Conservation (phyloP, 2,888 invertebrate genomes). For the Dioctria linearis region DNA sequence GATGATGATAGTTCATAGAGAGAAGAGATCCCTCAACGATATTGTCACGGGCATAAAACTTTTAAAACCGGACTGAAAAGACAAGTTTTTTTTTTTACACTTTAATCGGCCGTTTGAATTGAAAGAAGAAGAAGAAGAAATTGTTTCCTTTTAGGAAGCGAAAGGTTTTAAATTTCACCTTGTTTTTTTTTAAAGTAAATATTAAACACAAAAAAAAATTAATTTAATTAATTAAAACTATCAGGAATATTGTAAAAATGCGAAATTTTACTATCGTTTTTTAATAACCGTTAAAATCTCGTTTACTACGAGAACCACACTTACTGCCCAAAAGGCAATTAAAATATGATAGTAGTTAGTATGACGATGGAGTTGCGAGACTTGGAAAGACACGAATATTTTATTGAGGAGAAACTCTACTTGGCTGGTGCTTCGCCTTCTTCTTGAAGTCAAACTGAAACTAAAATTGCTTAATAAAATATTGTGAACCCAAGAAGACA, state of each 20-base stretch:
- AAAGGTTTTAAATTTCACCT: conserved; percentile 2
- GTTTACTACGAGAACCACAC: no score
- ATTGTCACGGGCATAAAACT: conserved; percentile 20
- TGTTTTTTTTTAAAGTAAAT: no score
- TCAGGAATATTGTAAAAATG: no score
- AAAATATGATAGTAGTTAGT: neutral
- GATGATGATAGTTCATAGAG: neutral
- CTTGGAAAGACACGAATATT: neutral
- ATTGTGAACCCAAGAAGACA: conserved; percentile 14
- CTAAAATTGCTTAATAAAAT: conserved; percentile 39
- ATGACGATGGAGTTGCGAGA: no score
- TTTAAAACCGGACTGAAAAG: conserved; percentile 35
- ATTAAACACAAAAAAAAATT: no score
- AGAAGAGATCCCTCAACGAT: conserved; percentile 18
- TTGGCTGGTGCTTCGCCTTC: conserved; percentile 12
- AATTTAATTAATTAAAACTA: no score
- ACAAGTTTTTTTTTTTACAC: conserved; percentile 10
- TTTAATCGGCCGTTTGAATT: no score
- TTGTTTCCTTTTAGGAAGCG: conserved; percentile 19
- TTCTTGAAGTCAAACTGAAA: conserved; percentile 39
- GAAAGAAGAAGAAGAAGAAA: no score
- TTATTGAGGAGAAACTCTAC: neutral
- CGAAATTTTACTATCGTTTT: no score
- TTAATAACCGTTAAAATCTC: no score
- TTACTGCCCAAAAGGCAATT: neutral